Evolutionary conservation across 2,888 invertebrate species (phyloP), one percentile per base, ranked within the genome.

Genomic region (Calephelis perditalis): DNA sequence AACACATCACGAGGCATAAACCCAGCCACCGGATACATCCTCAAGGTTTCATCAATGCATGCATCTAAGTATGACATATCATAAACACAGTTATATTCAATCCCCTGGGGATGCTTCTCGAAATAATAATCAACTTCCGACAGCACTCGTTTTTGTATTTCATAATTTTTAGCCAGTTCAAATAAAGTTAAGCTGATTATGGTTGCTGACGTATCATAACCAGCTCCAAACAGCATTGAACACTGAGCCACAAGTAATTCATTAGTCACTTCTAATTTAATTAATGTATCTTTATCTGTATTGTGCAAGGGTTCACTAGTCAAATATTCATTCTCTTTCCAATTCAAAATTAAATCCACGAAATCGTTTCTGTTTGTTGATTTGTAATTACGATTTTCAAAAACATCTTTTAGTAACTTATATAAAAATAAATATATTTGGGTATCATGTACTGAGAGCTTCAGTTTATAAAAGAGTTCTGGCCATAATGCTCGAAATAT

Each of bases 161-260:
- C 69, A 5, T 62, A 69, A 15, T 76, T 63, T 62, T 79, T 82
- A 0, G 82, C 78, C 0, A 84, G 62, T 62, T 83, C 81, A 57
- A 68, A 82, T 2, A 84, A 62, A 5, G 75, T 72, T 45, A 73
- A 73, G 9, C 72, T 70, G 10, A 78, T 63, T 0, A 79, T 78
- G 0, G 72, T 71, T 0, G 84, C 69, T 1, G 84, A 79, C 0
- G 84, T 81, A 40, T 85, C 83, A 37, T 71, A 84, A 3, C 85
- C 84, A 10, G 81, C 84, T 0, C 64, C 75, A 35, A 84, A 85
- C 56, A 94, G 92, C 0, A 89, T 67, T 7, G 91, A 77, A 3
- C 92, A 88, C 62, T 93, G 92, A 0, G 92, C 86, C 0, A 88
- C 81, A 6, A 93, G 66, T 46, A 92, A 71, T 3, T 89, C 79